Conservation (phyloP, 2,888 invertebrate genomes). For the Agrochola litura region DNA sequence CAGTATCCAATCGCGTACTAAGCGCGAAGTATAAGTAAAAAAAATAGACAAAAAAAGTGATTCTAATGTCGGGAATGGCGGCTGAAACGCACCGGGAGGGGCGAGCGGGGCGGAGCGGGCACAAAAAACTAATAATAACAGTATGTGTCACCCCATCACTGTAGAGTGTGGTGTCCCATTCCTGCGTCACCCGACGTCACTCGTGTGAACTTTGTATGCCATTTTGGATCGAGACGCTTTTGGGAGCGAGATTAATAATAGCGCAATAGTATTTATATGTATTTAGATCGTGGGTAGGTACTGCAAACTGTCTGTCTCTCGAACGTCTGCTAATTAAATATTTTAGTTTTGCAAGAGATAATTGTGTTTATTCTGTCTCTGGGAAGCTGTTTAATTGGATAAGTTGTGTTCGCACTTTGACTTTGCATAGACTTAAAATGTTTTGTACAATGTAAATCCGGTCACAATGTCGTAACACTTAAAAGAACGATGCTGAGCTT, state of each 20-base stretch:
- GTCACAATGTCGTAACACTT: conserved; percentile 11
- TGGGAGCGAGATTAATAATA: conserved; percentile 65
- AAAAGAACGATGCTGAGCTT: background rate
- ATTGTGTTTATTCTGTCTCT: conserved; percentile 46
- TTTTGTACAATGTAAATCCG: conserved; percentile 37
- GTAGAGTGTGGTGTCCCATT: conserved; percentile 80
- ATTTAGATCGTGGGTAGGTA: conserved; percentile 45
- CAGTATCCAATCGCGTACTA: conserved; percentile 58
- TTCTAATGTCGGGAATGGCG: conserved; percentile 86
- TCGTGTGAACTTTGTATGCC: conserved; percentile 81
- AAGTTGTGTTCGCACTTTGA: conserved; percentile 48
- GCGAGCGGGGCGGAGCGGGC: conserved; percentile 80
- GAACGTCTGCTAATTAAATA: conserved; percentile 50
- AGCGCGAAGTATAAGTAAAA: conserved; percentile 73
- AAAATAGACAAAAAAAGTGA: conserved; percentile 82
- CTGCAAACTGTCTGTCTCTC: conserved; percentile 32
- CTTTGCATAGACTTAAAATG: conserved; percentile 45
- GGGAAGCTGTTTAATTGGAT: conserved; percentile 53
- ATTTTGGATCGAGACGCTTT: conserved; percentile 78
- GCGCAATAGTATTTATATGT: conserved; percentile 60
- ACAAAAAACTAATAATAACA: conserved; percentile 91
- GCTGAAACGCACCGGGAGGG: conserved; percentile 77
- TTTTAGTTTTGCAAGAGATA: conserved; percentile 52
- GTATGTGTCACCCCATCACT: conserved; percentile 87
- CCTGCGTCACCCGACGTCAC: conserved; percentile 81